These are phyloP conservation scores for Anolis apletophallus DNA, from an alignment of 2,797 vertebrate genomes.

Conservation along the genomic window DNA sequence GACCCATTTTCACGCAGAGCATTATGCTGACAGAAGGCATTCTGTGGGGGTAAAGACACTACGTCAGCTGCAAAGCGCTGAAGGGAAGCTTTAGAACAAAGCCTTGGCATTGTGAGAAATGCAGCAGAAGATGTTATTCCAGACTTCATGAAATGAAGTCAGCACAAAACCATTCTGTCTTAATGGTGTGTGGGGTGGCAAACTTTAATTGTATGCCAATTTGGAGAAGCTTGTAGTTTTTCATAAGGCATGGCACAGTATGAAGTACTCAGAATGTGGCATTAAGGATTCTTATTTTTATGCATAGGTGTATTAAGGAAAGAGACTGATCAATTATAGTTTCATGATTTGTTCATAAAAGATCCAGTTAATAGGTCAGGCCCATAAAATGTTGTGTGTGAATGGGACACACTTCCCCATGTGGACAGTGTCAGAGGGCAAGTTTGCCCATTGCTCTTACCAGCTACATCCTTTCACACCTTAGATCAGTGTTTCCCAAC, in stretches of 20 bases:
- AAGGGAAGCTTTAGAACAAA: background rate
- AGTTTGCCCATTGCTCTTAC: background rate
- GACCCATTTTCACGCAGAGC: conserved; percentile 29
- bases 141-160: conserved; percentile 14
- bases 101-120: background rate
- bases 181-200: conserved; percentile 23
- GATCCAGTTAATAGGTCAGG: conserved; percentile 16
- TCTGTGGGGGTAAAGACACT: background rate
- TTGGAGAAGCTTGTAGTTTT: conserved; percentile 40
- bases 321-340: conserved; percentile 25
- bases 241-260: background rate
- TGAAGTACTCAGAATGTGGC: conserved; percentile 37
- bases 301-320: conserved; percentile 28
- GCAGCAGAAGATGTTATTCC: conserved; percentile 19
- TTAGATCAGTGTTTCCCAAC: no score
- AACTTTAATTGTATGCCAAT: conserved; percentile 52
- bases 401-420: background rate
- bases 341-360: conserved; percentile 31
- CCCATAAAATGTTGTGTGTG: background rate
- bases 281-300: conserved; percentile 23
- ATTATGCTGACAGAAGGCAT: conserved; percentile 42
- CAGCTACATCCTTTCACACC: background rate
- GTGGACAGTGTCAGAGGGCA: background rate
- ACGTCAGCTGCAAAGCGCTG: conserved; percentile 16
- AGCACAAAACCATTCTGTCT: conserved; percentile 45